Conservation (phyloP, 2,797 vertebrate species). For the Oreonectes daqikongensis region DNA sequence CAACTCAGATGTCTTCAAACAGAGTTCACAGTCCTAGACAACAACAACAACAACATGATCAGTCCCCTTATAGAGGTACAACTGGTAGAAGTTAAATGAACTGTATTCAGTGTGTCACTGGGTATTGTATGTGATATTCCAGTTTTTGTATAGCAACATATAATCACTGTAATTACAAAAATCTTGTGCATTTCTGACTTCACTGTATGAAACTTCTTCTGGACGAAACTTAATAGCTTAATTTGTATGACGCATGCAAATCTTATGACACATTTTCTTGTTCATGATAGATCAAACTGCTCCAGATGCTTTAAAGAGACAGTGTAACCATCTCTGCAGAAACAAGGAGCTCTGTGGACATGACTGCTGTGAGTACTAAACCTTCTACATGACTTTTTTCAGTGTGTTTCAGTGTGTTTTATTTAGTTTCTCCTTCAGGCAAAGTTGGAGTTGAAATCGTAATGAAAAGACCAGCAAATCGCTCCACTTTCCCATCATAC, state of each 20-base stretch:
- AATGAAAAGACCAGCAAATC: conserved; percentile 73
- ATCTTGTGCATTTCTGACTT: too few species aligned
- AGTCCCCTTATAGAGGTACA: neutral
- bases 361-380: conserved; percentile 89
- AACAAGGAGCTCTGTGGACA: conserved; percentile 92
- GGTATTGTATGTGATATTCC: neutral
- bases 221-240: too few species aligned
- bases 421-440: conserved; percentile 72
- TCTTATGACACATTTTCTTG: neutral
- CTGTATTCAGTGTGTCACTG: neutral
- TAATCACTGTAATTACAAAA: neutral
- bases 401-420: neutral
- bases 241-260: too few species aligned
- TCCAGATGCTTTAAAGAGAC: conserved; percentile 74
- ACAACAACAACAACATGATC: conserved; percentile 1
- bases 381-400: neutral
- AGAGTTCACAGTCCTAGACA: conserved; percentile 14
- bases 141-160: neutral
- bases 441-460: conserved; percentile 83
- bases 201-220: too few species aligned
- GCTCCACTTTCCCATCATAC: conserved; percentile 82
- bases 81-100: neutral
- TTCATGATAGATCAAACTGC: conserved; percentile 17
- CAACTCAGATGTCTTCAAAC: neutral
- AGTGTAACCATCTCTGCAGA: conserved; percentile 93